Conservation (phyloP, 2,888 invertebrate genomes). For the Torymus auratus region DNA sequence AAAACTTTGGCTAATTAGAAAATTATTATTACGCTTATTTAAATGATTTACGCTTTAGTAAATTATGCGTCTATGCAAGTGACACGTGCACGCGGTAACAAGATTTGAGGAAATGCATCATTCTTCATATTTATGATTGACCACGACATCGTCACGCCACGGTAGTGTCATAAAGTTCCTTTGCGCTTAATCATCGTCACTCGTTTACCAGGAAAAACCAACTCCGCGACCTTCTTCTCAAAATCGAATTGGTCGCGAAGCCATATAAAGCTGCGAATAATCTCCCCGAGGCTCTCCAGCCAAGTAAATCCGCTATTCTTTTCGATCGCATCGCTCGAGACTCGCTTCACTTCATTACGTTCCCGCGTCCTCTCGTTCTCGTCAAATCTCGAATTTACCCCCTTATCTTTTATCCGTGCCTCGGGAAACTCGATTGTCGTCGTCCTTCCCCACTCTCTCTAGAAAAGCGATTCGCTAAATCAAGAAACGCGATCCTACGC, state of each 20-base stretch:
- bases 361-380: neutral
- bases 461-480: slow-evolving; percentile 43
- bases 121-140: too few relatives aligned
- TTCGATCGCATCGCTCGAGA: slow-evolving; percentile 39
- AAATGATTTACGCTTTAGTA: too few relatives aligned
- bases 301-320: slow-evolving; percentile 31
- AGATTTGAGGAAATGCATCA: too few relatives aligned
- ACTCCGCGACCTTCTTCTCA: neutral
- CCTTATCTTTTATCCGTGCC: slow-evolving; percentile 36
- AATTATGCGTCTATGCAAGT: too few relatives aligned
- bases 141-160: too few relatives aligned
- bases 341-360: slow-evolving; percentile 45
- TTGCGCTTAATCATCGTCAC: neutral
- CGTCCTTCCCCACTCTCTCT: neutral
- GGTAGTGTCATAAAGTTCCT: neutral
- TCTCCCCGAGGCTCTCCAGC: neutral
- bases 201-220: neutral
- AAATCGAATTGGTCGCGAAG: slow-evolving; percentile 27
- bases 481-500: slow-evolving; percentile 49
- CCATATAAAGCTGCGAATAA: slow-evolving; percentile 14
- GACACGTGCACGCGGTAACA: too few relatives aligned
- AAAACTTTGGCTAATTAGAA: too few relatives aligned
- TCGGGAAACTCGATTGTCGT: slow-evolving; percentile 36
- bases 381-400: slow-evolving; percentile 38
- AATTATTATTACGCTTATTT: too few relatives aligned